Base-by-base conservation (phyloP, 2,888 invertebrate genomes). In the Patella depressa region DNA sequence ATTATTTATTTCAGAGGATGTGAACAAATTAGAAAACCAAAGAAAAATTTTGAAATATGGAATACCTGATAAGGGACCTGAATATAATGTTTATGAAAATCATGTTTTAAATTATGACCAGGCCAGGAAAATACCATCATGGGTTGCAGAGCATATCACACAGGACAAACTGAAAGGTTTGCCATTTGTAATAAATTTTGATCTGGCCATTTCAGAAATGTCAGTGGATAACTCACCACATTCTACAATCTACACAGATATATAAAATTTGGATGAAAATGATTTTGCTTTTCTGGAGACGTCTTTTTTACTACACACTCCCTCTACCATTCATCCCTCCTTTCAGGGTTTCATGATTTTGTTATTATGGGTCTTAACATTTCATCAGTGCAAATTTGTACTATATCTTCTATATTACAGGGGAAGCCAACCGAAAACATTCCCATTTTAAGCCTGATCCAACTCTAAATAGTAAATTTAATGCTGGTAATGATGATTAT, bases 91-190 rank as follows among this genome's bases (percentile, higher is more conserved):
- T 72, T 88, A 88, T 78, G 82, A 78, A 79, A 89, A 89, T 75
- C 89, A 90, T 82, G 85, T 84, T 2, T 80, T 90, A 12, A 83
- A 84, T 4, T 91, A 90, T 84, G 89, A 91, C 81, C 86, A 85
- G 57, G 85, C 85, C 54, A 86, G 82, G 75, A 87, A 84, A 78
- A 89, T 85, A 15, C 91, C 91, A 19, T 73, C 85, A 12, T 91
- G 91, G 91, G 91, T 91, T 15, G 88, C 89, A 14, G 90, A 91
- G 78, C 85, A 88, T 73, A 74, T 89, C 9, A 85, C 87, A 14
- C 79, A 80, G 17, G 79, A 83, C 0, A 79, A 82, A 34, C 73
- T 86, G 7, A 82, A 83, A 80, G 88, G 89, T 88, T 72, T 45
- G 29, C 7, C 69, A 11, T 34, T 19, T 76, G 24, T 73, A 70